Evolutionary conservation across 1,140 invertebrate genomes (phyloP).

Genomic region (Notospermus geniculatus): DNA sequence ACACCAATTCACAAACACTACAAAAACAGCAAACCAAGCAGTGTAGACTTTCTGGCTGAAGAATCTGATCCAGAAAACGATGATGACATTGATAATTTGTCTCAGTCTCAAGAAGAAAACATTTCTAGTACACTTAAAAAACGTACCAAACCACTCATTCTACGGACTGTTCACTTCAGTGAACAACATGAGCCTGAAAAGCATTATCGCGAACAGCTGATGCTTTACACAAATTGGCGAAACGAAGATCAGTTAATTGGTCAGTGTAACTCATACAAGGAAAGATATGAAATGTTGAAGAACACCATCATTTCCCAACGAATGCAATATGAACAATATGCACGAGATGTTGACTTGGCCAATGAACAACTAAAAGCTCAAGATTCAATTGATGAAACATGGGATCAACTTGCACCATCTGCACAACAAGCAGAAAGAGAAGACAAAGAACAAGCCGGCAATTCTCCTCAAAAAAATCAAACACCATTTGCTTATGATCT

Average conservation of each 20-base stretch:
- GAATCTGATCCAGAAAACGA: too few species aligned
- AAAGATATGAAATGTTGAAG: not conserved
- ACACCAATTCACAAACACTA: not conserved
- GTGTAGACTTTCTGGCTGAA: not conserved
- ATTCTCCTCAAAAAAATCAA: slow-evolving; percentile 2
- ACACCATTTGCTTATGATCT: slow-evolving; percentile 15
- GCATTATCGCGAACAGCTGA: slow-evolving; percentile 16
- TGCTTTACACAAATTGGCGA: slow-evolving; percentile 17
- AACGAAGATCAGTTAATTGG: slow-evolving; percentile 9
- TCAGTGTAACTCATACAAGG: not conserved
- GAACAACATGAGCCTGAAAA: slow-evolving; percentile 17
- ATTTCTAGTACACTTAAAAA: not conserved
- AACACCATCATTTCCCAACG: not conserved
- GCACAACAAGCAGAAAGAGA: not conserved
- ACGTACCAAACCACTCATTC: slow-evolving; percentile 4
- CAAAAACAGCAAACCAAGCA: not conserved
- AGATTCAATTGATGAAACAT: not conserved
- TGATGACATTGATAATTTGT: too few species aligned
- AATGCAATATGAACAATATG: not conserved
- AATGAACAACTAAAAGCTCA: not conserved
- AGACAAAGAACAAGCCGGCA: slow-evolving; percentile 7
- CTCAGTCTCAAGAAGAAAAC: too few species aligned
- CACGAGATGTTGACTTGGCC: not conserved
- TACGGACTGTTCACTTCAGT: slow-evolving; percentile 19
- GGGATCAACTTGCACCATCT: not conserved